Evolutionary conservation across 1,140 invertebrate species (phyloP).

Genomic region (Linepithema humile): DNA sequence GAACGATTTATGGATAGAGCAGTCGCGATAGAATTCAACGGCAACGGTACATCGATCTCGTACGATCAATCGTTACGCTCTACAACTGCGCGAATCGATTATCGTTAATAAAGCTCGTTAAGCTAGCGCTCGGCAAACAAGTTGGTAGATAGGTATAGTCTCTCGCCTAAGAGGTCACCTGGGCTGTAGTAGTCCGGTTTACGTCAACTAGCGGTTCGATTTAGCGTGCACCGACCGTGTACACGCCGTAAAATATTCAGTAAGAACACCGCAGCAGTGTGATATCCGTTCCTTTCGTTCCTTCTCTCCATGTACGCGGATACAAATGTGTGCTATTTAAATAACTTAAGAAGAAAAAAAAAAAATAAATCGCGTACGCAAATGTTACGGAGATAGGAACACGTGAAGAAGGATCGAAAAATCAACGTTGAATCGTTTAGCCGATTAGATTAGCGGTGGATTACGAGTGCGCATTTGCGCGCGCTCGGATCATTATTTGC

Average conservation of each 20-base stretch:
- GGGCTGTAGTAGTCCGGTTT: constrained; percentile 11
- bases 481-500: constrained; percentile 65
- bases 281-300: neutral
- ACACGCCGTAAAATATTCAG: constrained; percentile 28
- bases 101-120: constrained; percentile 58
- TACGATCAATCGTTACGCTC: constrained; percentile 48
- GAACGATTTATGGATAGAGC: constrained; percentile 46
- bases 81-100: constrained; percentile 51
- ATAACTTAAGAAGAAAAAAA: too few relatives aligned
- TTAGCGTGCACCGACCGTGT: constrained; percentile 15
- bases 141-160: constrained; percentile 33
- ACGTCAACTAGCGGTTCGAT: constrained; percentile 42
- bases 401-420: neutral
- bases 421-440: constrained; percentile 12
- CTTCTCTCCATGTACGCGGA: neutral
- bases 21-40: constrained; percentile 40
- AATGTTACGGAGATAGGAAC: neutral
- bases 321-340: too few relatives aligned
- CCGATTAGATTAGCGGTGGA: constrained; percentile 25
- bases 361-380: too few relatives aligned
- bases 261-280: neutral
- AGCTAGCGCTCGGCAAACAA: constrained; percentile 41
- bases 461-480: constrained; percentile 50
- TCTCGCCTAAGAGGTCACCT: constrained; percentile 36
- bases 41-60: constrained; percentile 41